Percentiles rank a stretch among this genome's conserved stretches.
Evolutionary conservation across 1,140 invertebrate genomes (phyloP).

Genomic region (Neodiprion virginianus): DNA sequence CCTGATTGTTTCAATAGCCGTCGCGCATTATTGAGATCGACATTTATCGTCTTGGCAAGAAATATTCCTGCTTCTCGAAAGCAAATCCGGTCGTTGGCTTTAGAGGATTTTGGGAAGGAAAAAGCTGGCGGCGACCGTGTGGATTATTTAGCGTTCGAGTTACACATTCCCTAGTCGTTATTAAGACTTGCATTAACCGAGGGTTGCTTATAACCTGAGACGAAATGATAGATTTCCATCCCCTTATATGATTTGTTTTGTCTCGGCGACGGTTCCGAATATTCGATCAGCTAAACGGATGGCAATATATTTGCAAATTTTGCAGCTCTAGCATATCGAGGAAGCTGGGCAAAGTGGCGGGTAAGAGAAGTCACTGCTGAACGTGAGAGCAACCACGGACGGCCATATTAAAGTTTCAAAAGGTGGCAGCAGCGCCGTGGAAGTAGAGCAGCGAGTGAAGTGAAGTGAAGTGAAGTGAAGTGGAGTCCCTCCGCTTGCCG

Average conservation of each 20-base stretch:
- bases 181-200: background rate
- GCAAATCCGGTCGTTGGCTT: background rate
- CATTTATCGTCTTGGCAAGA: background rate
- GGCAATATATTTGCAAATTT: too few species aligned
- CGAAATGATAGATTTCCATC: too few species aligned
- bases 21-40: background rate
- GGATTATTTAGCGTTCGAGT: background rate
- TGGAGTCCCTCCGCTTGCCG: too few species aligned
- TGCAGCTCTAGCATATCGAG: too few species aligned
- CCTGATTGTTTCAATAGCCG: too few species aligned
- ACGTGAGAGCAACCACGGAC: background rate
- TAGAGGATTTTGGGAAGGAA: background rate
- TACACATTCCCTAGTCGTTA: background rate
- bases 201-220: too few species aligned
- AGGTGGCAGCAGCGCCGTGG: background rate
- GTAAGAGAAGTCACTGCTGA: too few species aligned
- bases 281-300: too few species aligned
- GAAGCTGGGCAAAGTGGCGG: too few species aligned
- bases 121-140: background rate
- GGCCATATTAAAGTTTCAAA: background rate
- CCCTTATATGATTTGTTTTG: too few species aligned
- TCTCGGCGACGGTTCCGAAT: too few species aligned
- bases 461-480: too few species aligned
- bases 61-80: background rate
- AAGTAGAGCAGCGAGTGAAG: background rate